Percentiles rank a stretch among this genome's conserved stretches.
Conservation (phyloP, 1,140 invertebrate genomes). For the Harpegnathos saltator region DNA sequence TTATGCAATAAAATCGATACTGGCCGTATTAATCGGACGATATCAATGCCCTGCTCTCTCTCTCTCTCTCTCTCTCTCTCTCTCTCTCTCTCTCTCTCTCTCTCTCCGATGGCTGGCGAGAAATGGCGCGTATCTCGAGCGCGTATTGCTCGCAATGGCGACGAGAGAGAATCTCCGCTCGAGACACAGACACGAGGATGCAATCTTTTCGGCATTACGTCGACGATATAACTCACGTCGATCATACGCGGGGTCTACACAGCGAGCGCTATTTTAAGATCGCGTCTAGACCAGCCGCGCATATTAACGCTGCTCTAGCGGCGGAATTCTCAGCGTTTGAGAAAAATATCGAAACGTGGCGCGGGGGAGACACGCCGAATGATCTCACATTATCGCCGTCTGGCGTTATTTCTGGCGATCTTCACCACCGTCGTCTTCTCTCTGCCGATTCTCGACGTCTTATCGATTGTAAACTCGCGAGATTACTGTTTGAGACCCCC, state of each 20-base stretch:
- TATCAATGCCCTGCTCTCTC: neutral
- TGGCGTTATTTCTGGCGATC: slow-evolving; percentile 45
- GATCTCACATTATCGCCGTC: slow-evolving; percentile 29
- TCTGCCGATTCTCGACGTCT: slow-evolving; percentile 49
- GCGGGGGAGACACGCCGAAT: neutral
- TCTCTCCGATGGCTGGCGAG: neutral
- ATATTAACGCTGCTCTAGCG: too few relatives aligned
- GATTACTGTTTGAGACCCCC: slow-evolving; percentile 59
- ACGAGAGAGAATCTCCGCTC: too few relatives aligned
- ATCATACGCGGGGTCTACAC: neutral
- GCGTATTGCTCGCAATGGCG: neutral
- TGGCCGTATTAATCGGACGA: slow-evolving; percentile 22
- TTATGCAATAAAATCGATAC: slow-evolving; percentile 37
- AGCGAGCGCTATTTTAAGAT: neutral
- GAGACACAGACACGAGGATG: neutral
- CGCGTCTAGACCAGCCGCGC: too few relatives aligned
- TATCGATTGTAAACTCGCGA: slow-evolving; percentile 72
- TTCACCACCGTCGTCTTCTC: slow-evolving; percentile 43
- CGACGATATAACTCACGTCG: neutral
- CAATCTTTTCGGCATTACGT: neutral
- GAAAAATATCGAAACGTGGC: neutral
- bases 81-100: too few relatives aligned
- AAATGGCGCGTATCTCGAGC: too few relatives aligned
- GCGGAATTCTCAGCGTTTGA: neutral
- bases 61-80: too few relatives aligned